These are phyloP conservation scores for Triplophysa rosa DNA, from an alignment of 2,113 vertebrate genomes.

Conservation along the genomic window DNA sequence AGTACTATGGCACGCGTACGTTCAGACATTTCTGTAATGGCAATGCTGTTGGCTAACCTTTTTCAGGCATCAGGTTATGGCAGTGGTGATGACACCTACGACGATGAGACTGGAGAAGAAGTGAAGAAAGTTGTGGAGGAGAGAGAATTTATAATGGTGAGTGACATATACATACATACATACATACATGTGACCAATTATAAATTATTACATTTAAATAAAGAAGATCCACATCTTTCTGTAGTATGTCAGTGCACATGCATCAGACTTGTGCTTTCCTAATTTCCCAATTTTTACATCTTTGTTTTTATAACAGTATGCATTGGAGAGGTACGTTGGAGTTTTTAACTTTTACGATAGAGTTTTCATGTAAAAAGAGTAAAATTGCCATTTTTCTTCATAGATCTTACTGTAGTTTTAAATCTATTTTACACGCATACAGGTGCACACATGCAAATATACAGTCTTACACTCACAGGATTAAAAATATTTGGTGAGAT, in stretches of 20 bases:
- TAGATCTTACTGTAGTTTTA: no score
- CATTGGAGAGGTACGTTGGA: no score
- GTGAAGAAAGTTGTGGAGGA: slow-evolving; percentile 75
- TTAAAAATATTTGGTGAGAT: neutral
- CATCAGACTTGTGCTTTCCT: neutral
- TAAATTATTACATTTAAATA: no score
- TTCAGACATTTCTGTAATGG: no score
- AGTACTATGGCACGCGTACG: no score
- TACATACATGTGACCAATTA: neutral
- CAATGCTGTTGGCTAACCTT: no score
- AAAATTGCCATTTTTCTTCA: no score
- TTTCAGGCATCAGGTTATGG: slow-evolving; percentile 84
- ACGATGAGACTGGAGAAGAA: slow-evolving; percentile 73
- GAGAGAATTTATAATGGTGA: slow-evolving; percentile 66
- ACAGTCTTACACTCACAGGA: neutral
- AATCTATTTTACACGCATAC: neutral
- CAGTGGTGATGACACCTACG: slow-evolving; percentile 77
- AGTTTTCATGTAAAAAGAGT: no score
- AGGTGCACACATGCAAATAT: slow-evolving; percentile 1
- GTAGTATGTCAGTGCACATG: neutral
- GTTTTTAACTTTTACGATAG: no score
- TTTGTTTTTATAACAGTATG: no score
- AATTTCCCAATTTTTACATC: no score
- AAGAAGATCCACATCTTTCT: no score
- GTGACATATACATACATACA: neutral